Base-by-base conservation (phyloP, 2,113 vertebrate species). In the Pristiophorus japonicus region DNA sequence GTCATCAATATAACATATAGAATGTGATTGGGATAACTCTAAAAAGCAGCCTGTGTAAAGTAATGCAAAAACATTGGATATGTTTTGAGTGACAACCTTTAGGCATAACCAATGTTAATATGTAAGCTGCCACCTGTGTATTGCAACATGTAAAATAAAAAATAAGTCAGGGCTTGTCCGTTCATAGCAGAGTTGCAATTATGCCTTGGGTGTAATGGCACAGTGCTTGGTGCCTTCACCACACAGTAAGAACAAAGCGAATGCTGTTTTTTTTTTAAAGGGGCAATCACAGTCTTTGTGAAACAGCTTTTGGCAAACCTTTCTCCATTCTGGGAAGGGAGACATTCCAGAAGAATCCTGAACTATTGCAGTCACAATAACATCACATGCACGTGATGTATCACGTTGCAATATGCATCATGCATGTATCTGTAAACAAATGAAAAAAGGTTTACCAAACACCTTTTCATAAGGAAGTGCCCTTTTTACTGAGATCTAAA, bases 111-210 rank as follows among this genome's bases (percentile, higher is more conserved):
- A 47, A 67, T 30, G 20, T 94, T 65, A 30, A 12, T 24, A 30
- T 38, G n/a, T 45, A 22, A 34, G 4, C 38, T 94, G 45, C 38
- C 38, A 22, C 42, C 42, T 30, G 22, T 24, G 27, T 55, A 70
- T 94, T 47, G 93, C 93, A 94, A 94, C 93, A 94, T 14, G 27
- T 34, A 11, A 94, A 94, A 70, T 70, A 42, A 45, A 94, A 11
- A 67, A 70, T 70, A 94, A 94, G 93, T 27, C 42, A 47, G 65
- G 66, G 65, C 93, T 51, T 94, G 93, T 94, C 93, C 67, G 93
- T 94, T 94, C 93, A 94, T 6, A 47, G 65, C 42, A 67, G 42
- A 70, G 63, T 67, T 94, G n/a, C 18, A 66, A 63, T 94, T 34
- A 47, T 94, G 65, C 66, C 93, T 30, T 70, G 42, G 93, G 65